Percentiles rank a stretch among this genome's conserved stretches.
Evolutionary conservation across 2,888 invertebrate species (phyloP).

Genomic region (Aporophyla lueneburgensis): DNA sequence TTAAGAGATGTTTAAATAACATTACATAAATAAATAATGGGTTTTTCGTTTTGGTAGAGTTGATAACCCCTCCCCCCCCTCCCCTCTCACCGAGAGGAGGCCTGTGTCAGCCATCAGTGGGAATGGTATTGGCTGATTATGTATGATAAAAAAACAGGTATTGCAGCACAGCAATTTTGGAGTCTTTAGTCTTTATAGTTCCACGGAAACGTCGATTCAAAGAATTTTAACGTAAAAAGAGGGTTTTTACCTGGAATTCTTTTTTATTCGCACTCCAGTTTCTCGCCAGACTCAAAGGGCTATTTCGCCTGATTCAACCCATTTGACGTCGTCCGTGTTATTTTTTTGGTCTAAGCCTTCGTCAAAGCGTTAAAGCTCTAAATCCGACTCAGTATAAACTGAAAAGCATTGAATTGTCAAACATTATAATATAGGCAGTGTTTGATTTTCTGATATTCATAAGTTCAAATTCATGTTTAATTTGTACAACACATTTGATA

Average conservation of each 20-base stretch:
- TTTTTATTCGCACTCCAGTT: slow-evolving; percentile 22
- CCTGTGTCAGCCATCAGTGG: no score
- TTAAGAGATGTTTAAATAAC: no score
- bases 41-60: background rate
- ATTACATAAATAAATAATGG: background rate
- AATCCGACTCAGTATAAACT: slow-evolving; percentile 9
- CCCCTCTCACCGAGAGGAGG: no score
- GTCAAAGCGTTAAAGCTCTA: slow-evolving; percentile 36
- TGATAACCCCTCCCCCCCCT: no score
- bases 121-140: no score
- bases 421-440: background rate
- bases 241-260: slow-evolving; percentile 16
- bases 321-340: slow-evolving; percentile 29
- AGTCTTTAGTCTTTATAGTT: background rate
- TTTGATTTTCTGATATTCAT: slow-evolving; percentile 18
- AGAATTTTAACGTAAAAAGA: background rate
- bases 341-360: slow-evolving; percentile 36
- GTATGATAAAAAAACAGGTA: no score
- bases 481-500: background rate
- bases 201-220: background rate
- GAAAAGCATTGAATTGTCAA: background rate
- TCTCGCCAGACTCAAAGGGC: slow-evolving; percentile 44
- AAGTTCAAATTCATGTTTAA: slow-evolving; percentile 19
- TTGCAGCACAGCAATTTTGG: background rate
- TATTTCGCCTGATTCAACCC: slow-evolving; percentile 49